These are phyloP conservation scores for Molanna angustata DNA, from an alignment of 2,888 invertebrate species.

Conservation along the genomic window DNA sequence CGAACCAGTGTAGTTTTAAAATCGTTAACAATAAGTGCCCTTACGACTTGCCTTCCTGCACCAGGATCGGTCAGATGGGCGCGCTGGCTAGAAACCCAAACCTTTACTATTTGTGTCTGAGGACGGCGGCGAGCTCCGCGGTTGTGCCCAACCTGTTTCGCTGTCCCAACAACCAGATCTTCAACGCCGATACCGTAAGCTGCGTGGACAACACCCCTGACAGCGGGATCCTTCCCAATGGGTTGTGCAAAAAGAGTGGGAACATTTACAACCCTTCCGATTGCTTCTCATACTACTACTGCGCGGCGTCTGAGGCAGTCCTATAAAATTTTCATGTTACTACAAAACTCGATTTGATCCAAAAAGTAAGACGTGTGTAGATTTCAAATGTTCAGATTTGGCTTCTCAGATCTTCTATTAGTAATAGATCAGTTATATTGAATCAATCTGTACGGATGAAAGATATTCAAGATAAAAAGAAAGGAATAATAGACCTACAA, in stretches of 20 bases:
- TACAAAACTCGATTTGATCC: slow-evolving; percentile 3
- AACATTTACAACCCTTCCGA: slow-evolving; percentile 1
- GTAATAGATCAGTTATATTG: no score
- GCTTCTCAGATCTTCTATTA: neutral
- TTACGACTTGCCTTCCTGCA: neutral
- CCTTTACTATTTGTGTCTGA: no score
- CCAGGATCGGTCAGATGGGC: slow-evolving; percentile 7
- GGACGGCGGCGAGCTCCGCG: neutral
- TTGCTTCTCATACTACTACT: slow-evolving; percentile 10
- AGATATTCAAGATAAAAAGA: no score
- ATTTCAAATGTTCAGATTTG: slow-evolving; percentile 12
- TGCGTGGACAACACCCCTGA: neutral
- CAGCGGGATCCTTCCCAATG: neutral
- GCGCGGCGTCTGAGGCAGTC: neutral
- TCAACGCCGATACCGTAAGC: neutral
- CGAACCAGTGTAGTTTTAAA: neutral
- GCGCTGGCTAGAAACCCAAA: slow-evolving; percentile 13
- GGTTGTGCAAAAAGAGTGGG: slow-evolving; percentile 9
- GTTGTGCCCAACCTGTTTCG: slow-evolving; percentile 4
- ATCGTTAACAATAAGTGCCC: slow-evolving; percentile 4
- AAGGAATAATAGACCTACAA: no score
- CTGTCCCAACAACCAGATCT: slow-evolving; percentile 4
- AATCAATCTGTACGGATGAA: no score
- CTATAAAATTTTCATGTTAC: neutral
- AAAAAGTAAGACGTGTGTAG: slow-evolving; percentile 1